Conservation (phyloP, 2,888 invertebrate species). For the Polydesmus complanatus region DNA sequence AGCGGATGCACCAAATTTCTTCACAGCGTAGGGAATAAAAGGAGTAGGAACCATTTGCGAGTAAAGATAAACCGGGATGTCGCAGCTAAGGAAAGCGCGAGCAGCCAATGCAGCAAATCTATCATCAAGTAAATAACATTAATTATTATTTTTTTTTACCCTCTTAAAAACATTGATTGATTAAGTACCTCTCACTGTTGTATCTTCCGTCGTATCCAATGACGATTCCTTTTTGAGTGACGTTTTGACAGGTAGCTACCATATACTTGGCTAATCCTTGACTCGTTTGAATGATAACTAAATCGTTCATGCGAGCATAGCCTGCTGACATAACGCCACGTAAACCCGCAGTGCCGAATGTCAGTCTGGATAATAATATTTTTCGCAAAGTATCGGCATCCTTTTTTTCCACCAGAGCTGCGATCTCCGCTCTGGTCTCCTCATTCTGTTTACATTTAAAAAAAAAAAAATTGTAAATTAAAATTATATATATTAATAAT, state of each 20-base stretch:
- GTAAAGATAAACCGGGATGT: constrained; percentile 67
- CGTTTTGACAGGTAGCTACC: constrained; percentile 42
- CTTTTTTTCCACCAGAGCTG: constrained; percentile 40
- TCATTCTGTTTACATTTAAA: constrained; percentile 44
- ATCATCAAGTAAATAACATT: constrained; percentile 19
- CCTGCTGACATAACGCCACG: constrained; percentile 88
- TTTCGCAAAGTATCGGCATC: constrained; percentile 46
- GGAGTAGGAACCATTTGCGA: constrained; percentile 77
- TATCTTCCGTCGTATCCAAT: constrained; percentile 87
- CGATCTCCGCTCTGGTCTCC: constrained; percentile 48
- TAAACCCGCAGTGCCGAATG: constrained; percentile 82
- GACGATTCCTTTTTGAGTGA: constrained; percentile 56
- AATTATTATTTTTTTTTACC: not conserved
- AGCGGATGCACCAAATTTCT: constrained; percentile 55
- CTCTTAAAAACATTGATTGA: not conserved
- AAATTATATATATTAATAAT: constrained; percentile 1
- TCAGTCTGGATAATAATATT: constrained; percentile 53
- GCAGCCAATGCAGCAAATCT: constrained; percentile 84
- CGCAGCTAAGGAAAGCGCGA: constrained; percentile 58
- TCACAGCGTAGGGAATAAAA: constrained; percentile 75
- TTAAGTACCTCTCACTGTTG: constrained; percentile 71
- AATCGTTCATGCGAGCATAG: constrained; percentile 85
- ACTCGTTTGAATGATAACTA: constrained; percentile 79
- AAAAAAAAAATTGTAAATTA: not conserved
- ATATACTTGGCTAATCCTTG: constrained; percentile 76